Base-by-base conservation (phyloP, 2,888 invertebrate genomes). In the Andrena dorsata region DNA sequence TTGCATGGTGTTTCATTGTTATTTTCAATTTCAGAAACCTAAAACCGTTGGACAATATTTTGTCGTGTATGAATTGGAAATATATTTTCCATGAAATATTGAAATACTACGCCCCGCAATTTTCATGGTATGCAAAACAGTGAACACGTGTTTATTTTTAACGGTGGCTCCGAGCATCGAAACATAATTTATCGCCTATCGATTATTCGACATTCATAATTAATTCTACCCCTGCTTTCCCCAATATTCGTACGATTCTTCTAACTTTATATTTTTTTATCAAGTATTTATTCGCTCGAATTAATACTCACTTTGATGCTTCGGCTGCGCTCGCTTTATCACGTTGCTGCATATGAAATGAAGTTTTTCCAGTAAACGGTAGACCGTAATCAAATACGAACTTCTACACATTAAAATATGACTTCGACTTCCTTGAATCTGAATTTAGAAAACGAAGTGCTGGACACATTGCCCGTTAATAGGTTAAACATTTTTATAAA, bases 121-220 rank as follows among this genome's bases (percentile, higher is more conserved):
- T 32, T 32, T 3, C 3, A 8, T 13, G n/a, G 6, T 20, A 41
- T 41, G 41, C 16, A 23, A 56, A 32, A 10, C 58, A 28, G 23
- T 30, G 53, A 32, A 47, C 63, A 47, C 26, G 41, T n/a, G 6
- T 20, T 63, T 30, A 75, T 56, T 74, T 76, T 58, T 49, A 75
- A 2, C 13, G 5, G 13, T n/a, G 32, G 10, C 32, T 16, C 4
- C 41, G 47, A 20, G 65, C 26, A 47, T n/a, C 35, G 41, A 10
- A 63, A 13, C 23, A 47, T 41, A 64, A 73, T 64, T 64, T 13
- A 74, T 58, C 23, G 7, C 10, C 8, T 60, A 74, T 26, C 23
- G 30, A 64, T 65, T 58, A 74, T 75, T 64, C 64, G 32, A 64
- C n/a, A 26, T 26, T 58, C 56, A 4, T 20, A 26, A 65, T 75